Evolutionary conservation across 1,140 invertebrate species (phyloP), one percentile per base, ranked within the genome.

Genomic region (Dinothrombium tinctorium): DNA sequence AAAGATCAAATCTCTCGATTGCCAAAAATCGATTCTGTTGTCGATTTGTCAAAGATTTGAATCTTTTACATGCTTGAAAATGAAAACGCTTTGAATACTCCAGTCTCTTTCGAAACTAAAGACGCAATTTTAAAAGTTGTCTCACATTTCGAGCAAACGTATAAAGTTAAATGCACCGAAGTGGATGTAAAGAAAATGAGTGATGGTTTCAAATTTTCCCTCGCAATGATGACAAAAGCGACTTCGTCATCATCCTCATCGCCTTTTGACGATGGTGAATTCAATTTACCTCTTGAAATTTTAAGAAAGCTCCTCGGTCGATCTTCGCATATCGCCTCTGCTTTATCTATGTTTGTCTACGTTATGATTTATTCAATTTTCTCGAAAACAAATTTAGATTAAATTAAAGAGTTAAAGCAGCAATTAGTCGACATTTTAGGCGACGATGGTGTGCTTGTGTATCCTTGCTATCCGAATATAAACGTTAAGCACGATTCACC

Each of bases 11-110:
- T 60, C 1, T 62, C 68, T 46, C 69, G 72, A 33, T 58, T 87
- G 20, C 19, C 24, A 4, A 42, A 42, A 45, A 24, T 49, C 7
- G 40, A 47, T 28, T 19, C 26, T 25, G 47, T 61, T 49, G 67
- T 82, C 5, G 66, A 76, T 51, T 20, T 81, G 1, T 65, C 61
- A 15, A 64, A 72, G 35, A 53, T 87, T 23, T 73, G 70, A 43
- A 69, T 83, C 47, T 87, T 70, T 57, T 89, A 84, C 53, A 81
- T 90, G 65, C 73, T 80, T 50, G 71, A 73, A 37, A 80, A 80
- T 54, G 69, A 70, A 23, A 76, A 73, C 26, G 66, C 68, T 9
- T 59, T 80, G 0, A 71, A 75, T 4, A 82, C 77, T 53, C 58
- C 68, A 1, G 74, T 90, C 0, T 66, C 77, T 50, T 57, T 59